phyloP scores from a whole-genome alignment of 2,888 invertebrate genomes.

The Tuta absoluta region DNA sequence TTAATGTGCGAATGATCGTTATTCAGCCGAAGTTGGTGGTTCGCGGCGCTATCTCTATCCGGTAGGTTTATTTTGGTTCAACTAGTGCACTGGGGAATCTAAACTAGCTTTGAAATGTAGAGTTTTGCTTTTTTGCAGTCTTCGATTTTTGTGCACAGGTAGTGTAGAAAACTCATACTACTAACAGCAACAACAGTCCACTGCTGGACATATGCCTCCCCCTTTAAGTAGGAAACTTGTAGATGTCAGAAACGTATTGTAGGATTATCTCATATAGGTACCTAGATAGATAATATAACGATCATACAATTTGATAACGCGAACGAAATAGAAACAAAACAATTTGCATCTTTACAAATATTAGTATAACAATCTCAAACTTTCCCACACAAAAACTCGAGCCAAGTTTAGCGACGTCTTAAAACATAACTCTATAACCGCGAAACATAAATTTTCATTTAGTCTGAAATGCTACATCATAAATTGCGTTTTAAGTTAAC shows the following conservation, averaged over 20 bases:
- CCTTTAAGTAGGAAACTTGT: too few relatives aligned
- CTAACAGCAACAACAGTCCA: too few relatives aligned
- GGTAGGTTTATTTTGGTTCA: conserved; percentile 4
- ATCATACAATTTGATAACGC: too few relatives aligned
- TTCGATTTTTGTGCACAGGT: background rate
- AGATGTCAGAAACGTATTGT: too few relatives aligned
- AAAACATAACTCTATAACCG: background rate
- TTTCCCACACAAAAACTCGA: conserved; percentile 1
- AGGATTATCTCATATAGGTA: too few relatives aligned
- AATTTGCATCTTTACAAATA: too few relatives aligned
- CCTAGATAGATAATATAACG: too few relatives aligned
- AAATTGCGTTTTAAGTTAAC: conserved; percentile 2
- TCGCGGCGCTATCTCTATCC: background rate
- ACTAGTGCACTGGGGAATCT: background rate
- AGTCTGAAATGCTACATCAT: conserved; percentile 10
- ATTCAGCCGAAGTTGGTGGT: conserved; percentile 12
- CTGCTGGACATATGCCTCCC: too few relatives aligned
- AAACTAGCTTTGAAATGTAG: background rate
- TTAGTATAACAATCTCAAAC: background rate
- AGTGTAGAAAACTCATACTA: too few relatives aligned
- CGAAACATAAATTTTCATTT: conserved; percentile 15
- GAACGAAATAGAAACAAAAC: too few relatives aligned
- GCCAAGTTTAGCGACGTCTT: background rate
- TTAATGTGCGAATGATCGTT: conserved; percentile 10
- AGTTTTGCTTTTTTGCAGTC: background rate